A percentile compares a stretch with the other conserved stretches of the same genome.
Conservation (phyloP, 2,113 vertebrate species). For the Chitala chitala region DNA sequence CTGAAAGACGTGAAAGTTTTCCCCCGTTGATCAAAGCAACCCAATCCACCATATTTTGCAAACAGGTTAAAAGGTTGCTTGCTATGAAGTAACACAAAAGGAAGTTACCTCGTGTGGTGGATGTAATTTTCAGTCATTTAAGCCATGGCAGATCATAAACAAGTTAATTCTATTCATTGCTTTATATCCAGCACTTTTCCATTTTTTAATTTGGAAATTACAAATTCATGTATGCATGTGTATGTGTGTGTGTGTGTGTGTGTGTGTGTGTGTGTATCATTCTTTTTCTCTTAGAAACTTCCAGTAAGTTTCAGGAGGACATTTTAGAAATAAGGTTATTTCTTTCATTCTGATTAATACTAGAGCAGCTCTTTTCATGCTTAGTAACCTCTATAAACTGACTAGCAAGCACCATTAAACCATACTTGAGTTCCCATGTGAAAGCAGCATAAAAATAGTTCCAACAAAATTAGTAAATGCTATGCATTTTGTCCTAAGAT, state of each 20-base stretch:
- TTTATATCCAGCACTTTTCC: not conserved
- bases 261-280: no score
- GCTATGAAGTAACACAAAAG: not conserved
- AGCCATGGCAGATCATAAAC: not conserved
- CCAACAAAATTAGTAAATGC: not conserved
- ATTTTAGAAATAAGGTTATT: constrained; percentile 18
- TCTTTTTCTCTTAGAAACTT: constrained; percentile 3
- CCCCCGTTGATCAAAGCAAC: constrained; percentile 19
- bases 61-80: not conserved
- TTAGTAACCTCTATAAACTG: constrained; percentile 19
- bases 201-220: not conserved
- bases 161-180: constrained; percentile 16
- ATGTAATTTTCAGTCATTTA: constrained; percentile 10
- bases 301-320: not conserved
- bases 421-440: constrained; percentile 17
- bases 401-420: constrained; percentile 24
- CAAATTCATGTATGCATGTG: not conserved
- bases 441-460: not conserved
- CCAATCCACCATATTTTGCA: not conserved
- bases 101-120: not conserved
- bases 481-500: constrained; percentile 9
- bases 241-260: not conserved
- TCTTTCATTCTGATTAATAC: constrained; percentile 15
- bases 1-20: constrained; percentile 16
- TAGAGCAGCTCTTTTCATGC: constrained; percentile 15